phyloP scores from a whole-genome alignment of 2,113 vertebrate species.

The Vidua chalybeata region DNA sequence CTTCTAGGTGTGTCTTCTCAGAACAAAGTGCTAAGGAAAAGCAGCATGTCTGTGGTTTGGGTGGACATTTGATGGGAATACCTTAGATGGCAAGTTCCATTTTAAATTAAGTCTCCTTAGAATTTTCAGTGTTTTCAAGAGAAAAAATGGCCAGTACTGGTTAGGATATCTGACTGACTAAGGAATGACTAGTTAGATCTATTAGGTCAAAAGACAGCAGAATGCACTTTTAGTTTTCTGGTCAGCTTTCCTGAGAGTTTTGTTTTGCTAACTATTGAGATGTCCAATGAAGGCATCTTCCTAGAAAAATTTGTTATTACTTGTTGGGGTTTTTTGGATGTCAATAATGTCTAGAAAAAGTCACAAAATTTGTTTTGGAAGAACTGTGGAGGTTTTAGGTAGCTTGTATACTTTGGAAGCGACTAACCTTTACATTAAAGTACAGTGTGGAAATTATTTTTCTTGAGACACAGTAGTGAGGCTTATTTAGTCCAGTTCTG shows the following conservation, averaged over 20 bases:
- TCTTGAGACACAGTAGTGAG: neutral
- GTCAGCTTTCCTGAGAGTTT: neutral
- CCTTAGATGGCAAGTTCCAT: rapidly evolving
- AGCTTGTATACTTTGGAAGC: neutral
- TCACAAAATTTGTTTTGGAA: neutral
- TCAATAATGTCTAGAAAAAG: neutral
- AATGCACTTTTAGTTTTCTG: neutral
- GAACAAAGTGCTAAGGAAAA: neutral
- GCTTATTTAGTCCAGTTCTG: neutral
- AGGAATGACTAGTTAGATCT: neutral
- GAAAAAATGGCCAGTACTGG: neutral
- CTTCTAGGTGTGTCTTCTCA: neutral
- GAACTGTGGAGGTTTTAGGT: neutral
- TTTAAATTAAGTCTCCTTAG: neutral
- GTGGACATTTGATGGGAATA: neutral
- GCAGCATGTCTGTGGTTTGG: neutral
- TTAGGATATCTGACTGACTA: neutral
- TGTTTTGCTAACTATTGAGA: neutral
- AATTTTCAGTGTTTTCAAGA: neutral
- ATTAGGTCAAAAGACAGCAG: neutral
- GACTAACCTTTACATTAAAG: neutral
- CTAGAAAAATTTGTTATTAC: neutral
- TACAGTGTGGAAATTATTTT: neutral
- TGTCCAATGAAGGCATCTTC: neutral
- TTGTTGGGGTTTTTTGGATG: neutral